Percentiles rank a stretch among this genome's conserved stretches.
These are phyloP conservation scores for Drosophila carrolli DNA, from an alignment of 1,140 invertebrate genomes.

Conservation along the genomic window DNA sequence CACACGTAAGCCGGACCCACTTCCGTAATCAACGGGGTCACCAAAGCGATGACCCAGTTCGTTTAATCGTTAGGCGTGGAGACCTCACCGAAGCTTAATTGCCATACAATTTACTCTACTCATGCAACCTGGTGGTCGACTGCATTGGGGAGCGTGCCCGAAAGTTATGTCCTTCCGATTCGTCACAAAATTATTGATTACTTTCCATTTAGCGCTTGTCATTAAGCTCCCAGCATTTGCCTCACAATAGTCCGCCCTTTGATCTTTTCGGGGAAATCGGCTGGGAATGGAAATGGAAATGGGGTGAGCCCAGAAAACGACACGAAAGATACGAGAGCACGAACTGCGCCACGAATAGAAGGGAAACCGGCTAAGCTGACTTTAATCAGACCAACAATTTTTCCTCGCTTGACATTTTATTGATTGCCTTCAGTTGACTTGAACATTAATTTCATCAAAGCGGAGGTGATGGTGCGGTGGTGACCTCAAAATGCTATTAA, in stretches of 20 bases:
- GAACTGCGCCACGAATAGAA: background rate
- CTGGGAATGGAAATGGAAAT: background rate
- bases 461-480: background rate
- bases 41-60: slow-evolving; percentile 13
- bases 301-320: background rate
- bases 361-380: slow-evolving; percentile 25
- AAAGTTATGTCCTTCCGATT: background rate
- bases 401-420: slow-evolving; percentile 56
- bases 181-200: slow-evolving; percentile 30
- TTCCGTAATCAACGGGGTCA: background rate
- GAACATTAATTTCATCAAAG: slow-evolving; percentile 59
- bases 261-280: slow-evolving; percentile 20
- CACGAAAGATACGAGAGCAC: slow-evolving; percentile 1
- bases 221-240: slow-evolving; percentile 25
- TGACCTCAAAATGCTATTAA: slow-evolving; percentile 29
- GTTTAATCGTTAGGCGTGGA: background rate
- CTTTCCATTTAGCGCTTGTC: slow-evolving; percentile 28
- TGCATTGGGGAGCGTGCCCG: background rate
- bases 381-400: slow-evolving; percentile 65
- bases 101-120: slow-evolving; percentile 1
- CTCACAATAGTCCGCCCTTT: slow-evolving; percentile 32
- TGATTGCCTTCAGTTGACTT: slow-evolving; percentile 60
- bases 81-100: slow-evolving; percentile 13
- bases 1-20: background rate
- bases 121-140: background rate